Evolutionary conservation across 2,113 vertebrate species (phyloP), one percentile per base, ranked within the genome.

Genomic region (Sphyrna mokarran): DNA sequence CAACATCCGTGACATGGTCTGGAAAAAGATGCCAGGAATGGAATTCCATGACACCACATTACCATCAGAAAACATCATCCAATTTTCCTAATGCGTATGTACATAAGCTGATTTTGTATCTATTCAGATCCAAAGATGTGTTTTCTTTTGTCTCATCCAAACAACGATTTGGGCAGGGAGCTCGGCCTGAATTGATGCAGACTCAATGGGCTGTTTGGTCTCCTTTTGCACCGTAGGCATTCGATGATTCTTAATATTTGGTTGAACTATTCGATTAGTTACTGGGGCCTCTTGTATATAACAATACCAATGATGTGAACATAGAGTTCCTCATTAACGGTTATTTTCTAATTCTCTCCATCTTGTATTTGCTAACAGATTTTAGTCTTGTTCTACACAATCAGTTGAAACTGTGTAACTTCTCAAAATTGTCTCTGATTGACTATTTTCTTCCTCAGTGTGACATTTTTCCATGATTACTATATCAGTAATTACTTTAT

Each of bases 11-110:
- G 96, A 99, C 99, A 0, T 4, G 98, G 97, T 97, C 98, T n/a
- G 99, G 99, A 1, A 99, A 98, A 96, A 99, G 98, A 96, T 99
- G 99, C 69, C 99, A 99, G 80, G 95, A 96, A 86, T 99, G 99
- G 99, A 97, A 83, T 54, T 97, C 98, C 0, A 98, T 98, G 98
- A 96, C 6, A 0, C 99, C 99, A 0, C 99, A 99, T 87, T 91
- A 0, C 9, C 99, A 99, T 93, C 0, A 0, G 0, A 99, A 98
- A 97, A 99, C 98, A 0, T 97, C 98, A 48, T 68, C 96, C 4
- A 70, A 0, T 0, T 98, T 95, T 96, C 99, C 99, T 29, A 9
- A 97, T 0, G 98, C 97, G 98, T 98, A 98, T 0, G 98, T 98
- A 72, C 63, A 95, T 37, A 91, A 18, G 16, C 7, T 22, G 43